Percentiles rank a stretch among this genome's conserved stretches.
These are phyloP conservation scores for Carterocephalus palaemon DNA, from an alignment of 2,888 invertebrate species.

Conservation along the genomic window DNA sequence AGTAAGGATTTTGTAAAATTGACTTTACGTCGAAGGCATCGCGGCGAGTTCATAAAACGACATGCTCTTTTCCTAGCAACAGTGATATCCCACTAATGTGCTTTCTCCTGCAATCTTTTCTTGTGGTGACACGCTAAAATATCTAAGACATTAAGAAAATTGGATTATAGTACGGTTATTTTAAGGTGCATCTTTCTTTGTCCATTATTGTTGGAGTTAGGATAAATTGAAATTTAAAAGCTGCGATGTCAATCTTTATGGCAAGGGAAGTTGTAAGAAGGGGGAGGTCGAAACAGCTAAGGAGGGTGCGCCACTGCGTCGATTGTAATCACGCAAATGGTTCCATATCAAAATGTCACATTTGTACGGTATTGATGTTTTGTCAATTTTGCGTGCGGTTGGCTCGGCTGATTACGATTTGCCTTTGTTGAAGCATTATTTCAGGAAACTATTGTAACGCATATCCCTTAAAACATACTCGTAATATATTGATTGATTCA, in stretches of 20 bases:
- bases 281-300: slow-evolving; percentile 44
- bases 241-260: slow-evolving; percentile 76
- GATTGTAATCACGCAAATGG: slow-evolving; percentile 79
- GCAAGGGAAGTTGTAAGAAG: slow-evolving; percentile 72
- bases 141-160: slow-evolving; percentile 37
- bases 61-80: slow-evolving; percentile 66
- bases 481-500: too few species aligned
- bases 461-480: too few species aligned
- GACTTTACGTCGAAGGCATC: slow-evolving; percentile 58
- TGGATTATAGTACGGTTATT: slow-evolving; percentile 41
- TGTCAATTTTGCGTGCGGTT: slow-evolving; percentile 45
- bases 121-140: slow-evolving; percentile 73
- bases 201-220: slow-evolving; percentile 48
- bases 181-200: slow-evolving; percentile 51
- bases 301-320: slow-evolving; percentile 74
- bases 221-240: slow-evolving; percentile 70
- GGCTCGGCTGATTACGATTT: background rate
- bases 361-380: slow-evolving; percentile 63
- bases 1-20: slow-evolving; percentile 68
- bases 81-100: slow-evolving; percentile 76
- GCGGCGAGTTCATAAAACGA: slow-evolving; percentile 59
- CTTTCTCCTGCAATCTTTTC: slow-evolving; percentile 75
- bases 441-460: too few species aligned
- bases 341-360: slow-evolving; percentile 75
- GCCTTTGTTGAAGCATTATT: too few species aligned